Base-by-base conservation (phyloP, 2,113 vertebrate species). In the Bos taurus region DNA sequence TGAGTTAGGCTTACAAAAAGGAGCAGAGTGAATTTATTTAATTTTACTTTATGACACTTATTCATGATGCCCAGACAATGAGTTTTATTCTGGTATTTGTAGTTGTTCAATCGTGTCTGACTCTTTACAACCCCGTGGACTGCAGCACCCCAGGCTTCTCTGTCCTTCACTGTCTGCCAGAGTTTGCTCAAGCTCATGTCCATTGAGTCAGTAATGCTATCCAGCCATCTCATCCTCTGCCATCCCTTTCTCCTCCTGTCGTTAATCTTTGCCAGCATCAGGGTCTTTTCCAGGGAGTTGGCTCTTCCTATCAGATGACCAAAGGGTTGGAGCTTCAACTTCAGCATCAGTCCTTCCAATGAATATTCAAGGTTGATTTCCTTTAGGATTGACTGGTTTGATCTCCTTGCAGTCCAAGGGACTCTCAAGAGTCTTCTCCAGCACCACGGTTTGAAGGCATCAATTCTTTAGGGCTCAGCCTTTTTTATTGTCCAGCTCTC, bases 1-100 rank as follows among this genome's bases (percentile, higher is more conserved):
- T 97, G 90, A 90, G 54, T 84, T 82, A 88, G 81, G 10, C 43
- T 95, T 86, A 50, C 14, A 83, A 71, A 95, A 95, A 78, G 43
- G 43, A 36, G 33, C 43, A 64, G 71, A 77, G 83, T 62, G 8
- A 16, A 46, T 46, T 91, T 60, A 50, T 78, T 85, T 90, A 25
- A 64, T 62, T 57, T 81, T 90, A 36, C n/a, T 88, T 95, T 74
- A 85, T 6, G 26, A 17, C 2, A 52, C 95, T 83, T 85, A 85
- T 46, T 56, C 23, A 14, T 64, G 57, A 96, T 93, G 40, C 52
- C 52, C 46, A 85, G 5, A 19, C 50, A 54, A 3, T 82, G 40
- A 52, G 19, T 88, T 83, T 91, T 98, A 57, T 91, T 3, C 15
- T 62, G 21, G n/a, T 13, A 23, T 71, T 21, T 36, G 64, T 71